phyloP scores from a whole-genome alignment of 2,888 invertebrate species.

The Eudemis profundana region DNA sequence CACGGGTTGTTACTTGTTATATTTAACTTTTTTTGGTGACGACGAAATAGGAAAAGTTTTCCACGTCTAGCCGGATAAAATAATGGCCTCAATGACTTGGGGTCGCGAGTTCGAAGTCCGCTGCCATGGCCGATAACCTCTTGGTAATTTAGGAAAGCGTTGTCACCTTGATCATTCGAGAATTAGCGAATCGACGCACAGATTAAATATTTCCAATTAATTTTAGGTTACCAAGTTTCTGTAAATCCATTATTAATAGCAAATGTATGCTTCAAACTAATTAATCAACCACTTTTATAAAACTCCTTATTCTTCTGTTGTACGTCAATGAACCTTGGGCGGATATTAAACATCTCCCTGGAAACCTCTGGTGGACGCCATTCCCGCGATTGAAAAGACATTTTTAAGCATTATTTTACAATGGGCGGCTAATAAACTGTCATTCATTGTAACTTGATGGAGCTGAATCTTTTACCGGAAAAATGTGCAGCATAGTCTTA shows the following conservation, averaged over 20 bases:
- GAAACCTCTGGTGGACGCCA: slow-evolving; percentile 3
- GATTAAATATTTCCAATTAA: no score
- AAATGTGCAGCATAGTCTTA: no score
- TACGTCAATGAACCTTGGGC: neutral
- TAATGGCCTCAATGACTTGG: slow-evolving; percentile 60
- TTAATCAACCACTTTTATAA: neutral
- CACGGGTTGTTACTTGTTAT: neutral
- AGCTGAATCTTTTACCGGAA: no score
- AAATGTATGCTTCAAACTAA: slow-evolving; percentile 4
- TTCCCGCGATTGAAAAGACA: neutral
- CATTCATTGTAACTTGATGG: neutral
- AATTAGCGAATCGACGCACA: neutral
- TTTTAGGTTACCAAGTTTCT: no score
- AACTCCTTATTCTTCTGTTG: neutral
- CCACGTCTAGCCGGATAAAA: slow-evolving; percentile 50
- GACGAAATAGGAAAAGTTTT: slow-evolving; percentile 21
- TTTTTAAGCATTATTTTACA: neutral
- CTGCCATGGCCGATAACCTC: slow-evolving; percentile 60
- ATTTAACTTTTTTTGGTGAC: slow-evolving; percentile 1
- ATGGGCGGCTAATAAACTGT: neutral
- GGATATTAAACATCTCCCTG: neutral
- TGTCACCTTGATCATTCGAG: slow-evolving; percentile 35
- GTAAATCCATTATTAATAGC: no score
- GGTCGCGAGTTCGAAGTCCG: slow-evolving; percentile 66
- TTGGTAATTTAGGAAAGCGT: slow-evolving; percentile 52